A percentile compares a stretch with the other conserved stretches of the same genome.
These are phyloP conservation scores for Stylophora pistillata DNA, from an alignment of 64 coral and sea anemone species.

Conservation along the genomic window DNA sequence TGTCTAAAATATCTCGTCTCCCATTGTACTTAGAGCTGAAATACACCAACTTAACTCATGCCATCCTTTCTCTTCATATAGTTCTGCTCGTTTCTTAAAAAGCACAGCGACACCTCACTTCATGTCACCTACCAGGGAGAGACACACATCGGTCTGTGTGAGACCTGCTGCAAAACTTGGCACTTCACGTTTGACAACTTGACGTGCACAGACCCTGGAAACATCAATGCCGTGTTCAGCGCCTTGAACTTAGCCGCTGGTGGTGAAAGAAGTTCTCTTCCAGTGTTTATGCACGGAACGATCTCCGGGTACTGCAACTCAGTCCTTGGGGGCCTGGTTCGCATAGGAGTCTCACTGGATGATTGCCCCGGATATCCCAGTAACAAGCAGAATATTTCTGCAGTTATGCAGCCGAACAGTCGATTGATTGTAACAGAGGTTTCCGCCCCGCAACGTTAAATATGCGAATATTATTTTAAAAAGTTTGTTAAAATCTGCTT, in stretches of 20 bases:
- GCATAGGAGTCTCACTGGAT: constrained; percentile 51
- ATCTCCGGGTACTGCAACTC: constrained; percentile 81
- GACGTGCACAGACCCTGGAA: constrained; percentile 67
- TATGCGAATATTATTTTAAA: not conserved
- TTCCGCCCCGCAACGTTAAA: constrained; percentile 4
- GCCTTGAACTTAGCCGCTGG: constrained; percentile 49
- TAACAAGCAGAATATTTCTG: not conserved
- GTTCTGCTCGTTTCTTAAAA: constrained; percentile 53
- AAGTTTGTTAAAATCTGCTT: not conserved
- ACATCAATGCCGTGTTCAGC: constrained; percentile 65
- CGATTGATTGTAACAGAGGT: constrained; percentile 84
- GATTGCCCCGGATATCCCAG: constrained; percentile 53
- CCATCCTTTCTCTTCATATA: constrained; percentile 23
- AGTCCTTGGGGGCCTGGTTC: constrained; percentile 57
- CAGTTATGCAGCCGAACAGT: constrained; percentile 52
- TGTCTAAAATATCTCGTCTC: not conserved
- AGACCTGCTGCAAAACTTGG: constrained; percentile 78
- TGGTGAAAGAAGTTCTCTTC: constrained; percentile 62
- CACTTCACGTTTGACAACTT: constrained; percentile 79
- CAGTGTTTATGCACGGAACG: constrained; percentile 66
- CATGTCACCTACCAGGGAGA: constrained; percentile 80
- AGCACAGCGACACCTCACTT: constrained; percentile 22
- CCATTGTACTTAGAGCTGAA: not conserved
- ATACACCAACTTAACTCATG: not conserved
- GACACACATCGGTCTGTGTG: constrained; percentile 72